phyloP scores from a whole-genome alignment of 2,113 vertebrate genomes.

The Proterorhinus semilunaris region DNA sequence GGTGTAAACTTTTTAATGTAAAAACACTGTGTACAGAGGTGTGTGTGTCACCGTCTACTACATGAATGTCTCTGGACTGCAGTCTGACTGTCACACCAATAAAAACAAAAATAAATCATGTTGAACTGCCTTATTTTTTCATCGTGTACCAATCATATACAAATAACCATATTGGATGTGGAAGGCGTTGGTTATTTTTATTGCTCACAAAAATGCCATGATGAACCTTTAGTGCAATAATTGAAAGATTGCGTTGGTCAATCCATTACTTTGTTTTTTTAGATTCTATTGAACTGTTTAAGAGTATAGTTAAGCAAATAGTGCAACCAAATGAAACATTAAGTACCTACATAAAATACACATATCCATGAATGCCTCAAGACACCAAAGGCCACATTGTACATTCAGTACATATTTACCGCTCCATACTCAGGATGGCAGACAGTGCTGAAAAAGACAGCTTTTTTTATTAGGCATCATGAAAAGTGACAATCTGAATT shows the following conservation, averaged over 20 bases:
- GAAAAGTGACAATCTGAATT: constrained; percentile 21
- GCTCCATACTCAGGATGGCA: neutral
- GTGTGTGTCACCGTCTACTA: constrained; percentile 72
- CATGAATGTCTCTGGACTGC: constrained; percentile 72
- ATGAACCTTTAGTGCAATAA: too few species aligned
- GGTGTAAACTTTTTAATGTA: constrained; percentile 66
- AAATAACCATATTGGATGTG: too few species aligned
- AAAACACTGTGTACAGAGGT: constrained; percentile 68
- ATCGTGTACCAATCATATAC: too few species aligned
- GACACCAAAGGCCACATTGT: neutral
- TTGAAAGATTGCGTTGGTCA: too few species aligned
- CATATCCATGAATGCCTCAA: neutral
- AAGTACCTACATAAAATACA: neutral
- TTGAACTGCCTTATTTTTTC: constrained; percentile 32
- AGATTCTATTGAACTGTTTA: too few species aligned
- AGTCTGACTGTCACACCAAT: constrained; percentile 68
- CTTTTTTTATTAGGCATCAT: constrained; percentile 41
- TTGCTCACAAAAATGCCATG: too few species aligned
- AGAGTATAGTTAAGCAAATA: too few species aligned
- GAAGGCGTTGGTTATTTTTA: too few species aligned
- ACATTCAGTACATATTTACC: neutral
- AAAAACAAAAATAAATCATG: constrained; percentile 65
- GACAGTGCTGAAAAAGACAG: constrained; percentile 7
- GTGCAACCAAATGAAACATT: too few species aligned
- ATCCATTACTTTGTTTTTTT: too few species aligned